A percentile compares a stretch with the other conserved stretches of the same genome.
Evolutionary conservation across 2,888 invertebrate species (phyloP).

Genomic region (Tenthredo livida): DNA sequence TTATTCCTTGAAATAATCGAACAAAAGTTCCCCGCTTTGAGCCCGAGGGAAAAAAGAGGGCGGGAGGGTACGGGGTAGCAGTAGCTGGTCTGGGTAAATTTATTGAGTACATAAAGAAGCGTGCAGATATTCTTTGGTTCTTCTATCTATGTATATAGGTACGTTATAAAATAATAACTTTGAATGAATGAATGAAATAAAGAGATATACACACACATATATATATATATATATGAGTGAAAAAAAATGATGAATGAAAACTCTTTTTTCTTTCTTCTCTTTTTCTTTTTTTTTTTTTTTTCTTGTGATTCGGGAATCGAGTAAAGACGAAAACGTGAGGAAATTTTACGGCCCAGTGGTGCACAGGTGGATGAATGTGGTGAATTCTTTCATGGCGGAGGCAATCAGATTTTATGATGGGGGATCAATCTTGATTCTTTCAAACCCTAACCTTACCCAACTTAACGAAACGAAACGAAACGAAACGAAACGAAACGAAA

Average conservation of each 20-base stretch:
- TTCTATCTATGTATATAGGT: background rate
- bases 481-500: constrained; percentile 15
- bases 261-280: background rate
- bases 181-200: background rate
- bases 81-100: background rate
- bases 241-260: constrained; percentile 18
- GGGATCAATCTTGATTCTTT: constrained; percentile 71
- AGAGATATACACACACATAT: background rate
- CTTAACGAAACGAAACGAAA: constrained; percentile 33
- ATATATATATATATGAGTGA: background rate
- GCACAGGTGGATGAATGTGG: constrained; percentile 59
- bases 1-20: constrained; percentile 47
- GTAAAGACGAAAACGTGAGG: constrained; percentile 21
- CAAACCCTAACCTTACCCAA: constrained; percentile 46
- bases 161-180: constrained; percentile 4
- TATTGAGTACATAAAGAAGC: constrained; percentile 11
- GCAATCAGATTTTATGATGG: constrained; percentile 77
- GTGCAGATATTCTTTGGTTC: constrained; percentile 20
- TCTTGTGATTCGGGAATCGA: background rate
- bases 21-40: constrained; percentile 29
- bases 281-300: background rate
- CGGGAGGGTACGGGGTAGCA: background rate
- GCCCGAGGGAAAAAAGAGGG: background rate
- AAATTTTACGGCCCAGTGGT: constrained; percentile 10
- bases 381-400: constrained; percentile 62